These are phyloP conservation scores for Metaphire vulgaris DNA, from an alignment of 1,140 invertebrate genomes.

Conservation along the genomic window DNA sequence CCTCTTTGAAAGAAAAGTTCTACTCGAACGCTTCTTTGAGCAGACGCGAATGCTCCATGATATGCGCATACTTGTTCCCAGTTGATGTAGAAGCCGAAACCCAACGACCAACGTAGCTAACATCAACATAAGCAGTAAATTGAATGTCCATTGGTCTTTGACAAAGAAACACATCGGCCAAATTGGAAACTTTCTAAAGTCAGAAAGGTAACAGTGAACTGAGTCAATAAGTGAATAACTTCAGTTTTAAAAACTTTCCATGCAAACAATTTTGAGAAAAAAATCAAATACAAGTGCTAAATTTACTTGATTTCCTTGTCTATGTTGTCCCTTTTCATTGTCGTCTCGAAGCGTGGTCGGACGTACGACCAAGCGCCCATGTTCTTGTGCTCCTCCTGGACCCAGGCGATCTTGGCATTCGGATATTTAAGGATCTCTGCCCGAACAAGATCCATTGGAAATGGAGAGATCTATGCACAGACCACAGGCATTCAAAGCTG, in stretches of 20 bases:
- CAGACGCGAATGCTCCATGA: conserved; percentile 66
- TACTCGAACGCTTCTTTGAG: too few species aligned
- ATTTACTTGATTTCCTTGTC: conserved; percentile 38
- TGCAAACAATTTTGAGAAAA: too few species aligned
- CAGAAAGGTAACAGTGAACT: too few species aligned
- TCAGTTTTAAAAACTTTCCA: too few species aligned
- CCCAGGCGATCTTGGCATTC: conserved; percentile 82
- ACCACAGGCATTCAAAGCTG: too few species aligned
- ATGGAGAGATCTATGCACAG: conserved; percentile 94
- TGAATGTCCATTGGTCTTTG: too few species aligned
- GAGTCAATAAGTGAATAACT: too few species aligned
- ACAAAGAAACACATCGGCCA: too few species aligned
- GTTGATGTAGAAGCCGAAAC: conserved; percentile 88
- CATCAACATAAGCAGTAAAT: too few species aligned
- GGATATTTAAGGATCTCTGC: conserved; percentile 84
- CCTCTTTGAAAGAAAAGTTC: too few species aligned
- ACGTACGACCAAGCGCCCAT: conserved; percentile 93
- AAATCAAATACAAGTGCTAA: too few species aligned
- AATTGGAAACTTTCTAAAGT: too few species aligned
- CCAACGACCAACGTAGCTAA: conserved; percentile 83
- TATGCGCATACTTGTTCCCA: conserved; percentile 89
- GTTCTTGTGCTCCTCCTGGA: conserved; percentile 98
- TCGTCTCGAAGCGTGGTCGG: conserved; percentile 75
- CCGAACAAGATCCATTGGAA: conserved; percentile 93
- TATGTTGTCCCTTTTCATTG: conserved; percentile 40